Percentiles rank a stretch among this genome's conserved stretches.
Evolutionary conservation across 2,113 vertebrate species (phyloP).

Genomic region (Okapia johnstoni): DNA sequence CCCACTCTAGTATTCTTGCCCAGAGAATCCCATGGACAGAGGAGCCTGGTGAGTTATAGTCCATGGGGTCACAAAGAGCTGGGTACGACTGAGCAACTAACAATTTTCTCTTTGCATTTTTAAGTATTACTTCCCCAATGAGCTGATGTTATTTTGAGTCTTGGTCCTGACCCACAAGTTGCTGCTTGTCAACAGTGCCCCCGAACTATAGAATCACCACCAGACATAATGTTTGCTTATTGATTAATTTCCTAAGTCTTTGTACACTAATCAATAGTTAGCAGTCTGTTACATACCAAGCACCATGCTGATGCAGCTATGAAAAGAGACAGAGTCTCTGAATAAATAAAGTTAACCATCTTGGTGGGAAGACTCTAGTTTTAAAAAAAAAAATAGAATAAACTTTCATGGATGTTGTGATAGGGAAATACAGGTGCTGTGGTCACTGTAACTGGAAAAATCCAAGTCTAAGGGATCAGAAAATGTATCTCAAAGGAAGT

Average conservation of each 20-base stretch:
- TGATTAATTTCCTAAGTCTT: neutral
- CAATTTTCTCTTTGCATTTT: neutral
- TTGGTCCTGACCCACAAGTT: neutral
- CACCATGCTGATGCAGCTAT: neutral
- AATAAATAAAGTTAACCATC: neutral
- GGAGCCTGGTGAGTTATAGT: neutral
- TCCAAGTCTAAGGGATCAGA: neutral
- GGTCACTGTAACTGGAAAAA: neutral
- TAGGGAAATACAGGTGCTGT: neutral
- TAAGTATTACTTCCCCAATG: neutral
- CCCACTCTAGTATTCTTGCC: neutral
- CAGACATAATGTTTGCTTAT: neutral
- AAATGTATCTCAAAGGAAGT: neutral
- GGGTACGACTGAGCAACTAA: neutral
- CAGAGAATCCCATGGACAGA: neutral
- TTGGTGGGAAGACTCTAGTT: neutral
- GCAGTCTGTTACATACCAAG: neutral
- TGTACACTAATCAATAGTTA: neutral
- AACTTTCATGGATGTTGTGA: neutral
- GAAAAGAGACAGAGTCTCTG: neutral
- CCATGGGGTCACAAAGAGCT: neutral
- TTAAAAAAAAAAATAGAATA: neutral
- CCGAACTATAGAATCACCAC: neutral
- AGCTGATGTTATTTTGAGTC: neutral
- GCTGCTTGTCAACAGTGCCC: neutral